Conservation (phyloP, 2,888 invertebrate genomes). For the Nezara viridula region DNA sequence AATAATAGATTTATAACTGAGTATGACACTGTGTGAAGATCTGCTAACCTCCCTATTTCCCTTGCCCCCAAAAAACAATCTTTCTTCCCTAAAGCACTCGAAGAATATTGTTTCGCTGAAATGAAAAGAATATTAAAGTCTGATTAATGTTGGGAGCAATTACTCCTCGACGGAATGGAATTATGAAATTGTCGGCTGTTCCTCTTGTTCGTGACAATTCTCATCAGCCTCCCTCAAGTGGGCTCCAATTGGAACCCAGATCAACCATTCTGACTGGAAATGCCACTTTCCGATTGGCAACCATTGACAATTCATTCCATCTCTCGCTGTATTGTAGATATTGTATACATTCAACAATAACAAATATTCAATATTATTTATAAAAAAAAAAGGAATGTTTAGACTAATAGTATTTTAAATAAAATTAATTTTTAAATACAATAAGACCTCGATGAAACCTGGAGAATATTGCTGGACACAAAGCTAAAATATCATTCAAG, state of each 20-base stretch:
- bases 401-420: too few relatives aligned
- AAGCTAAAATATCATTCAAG: too few relatives aligned
- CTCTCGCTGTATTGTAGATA: too few relatives aligned
- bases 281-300: background rate
- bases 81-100: background rate
- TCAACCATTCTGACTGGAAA: background rate
- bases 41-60: too few relatives aligned
- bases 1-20: too few relatives aligned
- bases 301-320: background rate
- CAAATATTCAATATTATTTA: background rate
- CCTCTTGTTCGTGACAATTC: constrained; percentile 2
- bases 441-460: too few relatives aligned
- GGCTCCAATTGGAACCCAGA: background rate
- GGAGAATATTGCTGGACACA: too few relatives aligned
- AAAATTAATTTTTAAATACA: too few relatives aligned
- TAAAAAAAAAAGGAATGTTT: background rate
- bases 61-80: too few relatives aligned
- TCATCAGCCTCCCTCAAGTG: constrained; percentile 9
- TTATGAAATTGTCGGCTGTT: constrained; percentile 11
- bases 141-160: constrained; percentile 38
- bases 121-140: constrained; percentile 44
- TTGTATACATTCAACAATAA: background rate
- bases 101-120: background rate
- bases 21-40: too few relatives aligned
- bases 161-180: background rate